Percentiles rank a stretch among this genome's conserved stretches.
Conservation (phyloP, 2,888 invertebrate species). For the Tetropium fuscum region DNA sequence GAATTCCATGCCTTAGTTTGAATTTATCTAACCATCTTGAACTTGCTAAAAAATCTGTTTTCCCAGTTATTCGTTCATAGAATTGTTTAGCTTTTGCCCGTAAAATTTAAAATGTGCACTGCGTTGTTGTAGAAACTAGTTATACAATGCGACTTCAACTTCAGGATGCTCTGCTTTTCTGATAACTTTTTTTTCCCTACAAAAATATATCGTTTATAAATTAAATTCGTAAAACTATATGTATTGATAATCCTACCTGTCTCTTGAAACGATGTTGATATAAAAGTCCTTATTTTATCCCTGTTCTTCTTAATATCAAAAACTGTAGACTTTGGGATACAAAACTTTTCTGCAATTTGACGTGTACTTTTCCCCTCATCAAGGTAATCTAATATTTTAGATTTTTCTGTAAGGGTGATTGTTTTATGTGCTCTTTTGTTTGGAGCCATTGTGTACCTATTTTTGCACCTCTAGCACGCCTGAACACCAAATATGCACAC, state of each 20-base stretch:
- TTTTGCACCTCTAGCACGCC: no score
- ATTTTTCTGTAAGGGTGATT: slow-evolving; percentile 16
- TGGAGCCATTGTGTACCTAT: slow-evolving; percentile 16
- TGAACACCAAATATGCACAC: no score
- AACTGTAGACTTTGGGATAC: slow-evolving; percentile 4
- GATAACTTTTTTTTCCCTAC: slow-evolving; percentile 32
- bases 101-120: no score
- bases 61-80: slow-evolving; percentile 35
- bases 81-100: slow-evolving; percentile 12
- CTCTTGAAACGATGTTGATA: slow-evolving; percentile 6
- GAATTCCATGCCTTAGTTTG: slow-evolving; percentile 40
- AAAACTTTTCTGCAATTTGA: slow-evolving; percentile 11
- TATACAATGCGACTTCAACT: neutral
- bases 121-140: neutral
- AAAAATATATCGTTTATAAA: slow-evolving; percentile 1
- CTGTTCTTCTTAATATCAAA: slow-evolving; percentile 12
- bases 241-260: slow-evolving; percentile 12
- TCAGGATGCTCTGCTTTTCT: slow-evolving; percentile 24
- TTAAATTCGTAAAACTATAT: slow-evolving; percentile 3
- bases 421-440: slow-evolving; percentile 10
- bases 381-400: slow-evolving; percentile 3
- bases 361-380: slow-evolving; percentile 2
- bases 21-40: slow-evolving; percentile 46
- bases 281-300: slow-evolving; percentile 16
- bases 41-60: slow-evolving; percentile 39